A percentile compares a stretch with the other conserved stretches of the same genome.
Conservation (phyloP, 2,797 vertebrate species). For the Phoebastria nigripes region DNA sequence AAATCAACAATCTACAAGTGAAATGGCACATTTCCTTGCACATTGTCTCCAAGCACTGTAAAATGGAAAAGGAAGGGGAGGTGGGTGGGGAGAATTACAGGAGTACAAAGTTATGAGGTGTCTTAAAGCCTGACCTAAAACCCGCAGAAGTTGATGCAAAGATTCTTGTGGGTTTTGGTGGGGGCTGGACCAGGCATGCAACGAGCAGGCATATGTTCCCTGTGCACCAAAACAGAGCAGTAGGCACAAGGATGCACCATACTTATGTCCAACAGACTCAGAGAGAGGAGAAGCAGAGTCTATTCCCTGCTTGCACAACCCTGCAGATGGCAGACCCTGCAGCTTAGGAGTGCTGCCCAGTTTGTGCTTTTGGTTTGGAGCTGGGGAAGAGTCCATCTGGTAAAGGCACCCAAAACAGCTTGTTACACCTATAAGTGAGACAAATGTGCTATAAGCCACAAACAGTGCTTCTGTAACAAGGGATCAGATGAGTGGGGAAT, state of each 20-base stretch:
- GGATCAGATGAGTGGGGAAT: not conserved
- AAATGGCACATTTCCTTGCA: not conserved
- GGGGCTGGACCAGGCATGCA: not conserved
- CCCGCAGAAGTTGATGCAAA: not conserved
- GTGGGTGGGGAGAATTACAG: not conserved
- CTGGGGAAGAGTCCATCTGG: not conserved
- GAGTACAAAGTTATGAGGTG: not conserved
- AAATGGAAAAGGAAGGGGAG: not conserved
- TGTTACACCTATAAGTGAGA: not conserved
- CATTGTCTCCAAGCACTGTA: not conserved
- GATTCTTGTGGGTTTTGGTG: not conserved
- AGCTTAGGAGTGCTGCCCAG: not conserved
- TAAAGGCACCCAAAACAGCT: not conserved
- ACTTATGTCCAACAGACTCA: not conserved
- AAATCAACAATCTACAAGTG: not conserved
- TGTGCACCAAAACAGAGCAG: not conserved
- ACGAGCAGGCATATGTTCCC: accelerated
- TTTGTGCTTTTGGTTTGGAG: not conserved
- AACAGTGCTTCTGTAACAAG: not conserved
- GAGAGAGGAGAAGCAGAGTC: not conserved
- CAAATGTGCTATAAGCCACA: not conserved
- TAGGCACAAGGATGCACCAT: not conserved
- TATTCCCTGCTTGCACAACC: not conserved
- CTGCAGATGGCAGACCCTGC: not conserved
- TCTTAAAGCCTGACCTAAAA: not conserved